Conservation (phyloP, 1,140 invertebrate species). For the Pectinophora gossypiella region DNA sequence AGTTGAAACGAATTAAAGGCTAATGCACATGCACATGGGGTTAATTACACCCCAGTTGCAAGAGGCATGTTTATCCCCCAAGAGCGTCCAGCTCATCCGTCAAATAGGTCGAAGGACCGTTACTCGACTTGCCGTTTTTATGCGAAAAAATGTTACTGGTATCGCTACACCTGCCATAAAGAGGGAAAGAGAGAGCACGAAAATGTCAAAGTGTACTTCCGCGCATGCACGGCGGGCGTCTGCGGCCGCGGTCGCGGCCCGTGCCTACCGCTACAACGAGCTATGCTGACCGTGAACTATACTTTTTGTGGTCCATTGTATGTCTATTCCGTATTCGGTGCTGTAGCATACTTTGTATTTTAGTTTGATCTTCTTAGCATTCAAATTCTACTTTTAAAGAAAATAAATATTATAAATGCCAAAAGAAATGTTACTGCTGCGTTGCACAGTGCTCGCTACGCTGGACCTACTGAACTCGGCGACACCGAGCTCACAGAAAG, state of each 20-base stretch:
- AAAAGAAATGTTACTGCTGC: no score
- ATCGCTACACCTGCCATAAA: not conserved
- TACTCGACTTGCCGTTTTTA: slow-evolving; percentile 35
- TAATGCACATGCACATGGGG: slow-evolving; percentile 19
- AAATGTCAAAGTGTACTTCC: slow-evolving; percentile 59
- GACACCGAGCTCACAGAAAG: no score
- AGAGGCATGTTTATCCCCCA: slow-evolving; percentile 29
- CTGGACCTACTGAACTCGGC: no score
- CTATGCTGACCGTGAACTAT: slow-evolving; percentile 55
- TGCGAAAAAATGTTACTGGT: slow-evolving; percentile 39
- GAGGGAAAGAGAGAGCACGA: slow-evolving; percentile 33
- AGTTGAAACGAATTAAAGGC: slow-evolving; percentile 20
- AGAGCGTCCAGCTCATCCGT: not conserved
- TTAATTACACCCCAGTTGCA: slow-evolving; percentile 19
- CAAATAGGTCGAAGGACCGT: slow-evolving; percentile 30
- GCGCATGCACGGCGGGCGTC: slow-evolving; percentile 27
- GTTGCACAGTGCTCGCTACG: no score
- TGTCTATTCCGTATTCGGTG: no score
- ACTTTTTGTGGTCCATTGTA: slow-evolving; percentile 60
- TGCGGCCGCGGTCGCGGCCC: slow-evolving; percentile 14
- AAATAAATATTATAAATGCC: no score
- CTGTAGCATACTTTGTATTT: no score
- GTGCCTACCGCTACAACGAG: no score
- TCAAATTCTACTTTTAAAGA: no score
- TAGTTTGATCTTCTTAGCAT: no score